Conservation (phyloP, 2,113 vertebrate genomes). For the Poeciliopsis prolifica region DNA sequence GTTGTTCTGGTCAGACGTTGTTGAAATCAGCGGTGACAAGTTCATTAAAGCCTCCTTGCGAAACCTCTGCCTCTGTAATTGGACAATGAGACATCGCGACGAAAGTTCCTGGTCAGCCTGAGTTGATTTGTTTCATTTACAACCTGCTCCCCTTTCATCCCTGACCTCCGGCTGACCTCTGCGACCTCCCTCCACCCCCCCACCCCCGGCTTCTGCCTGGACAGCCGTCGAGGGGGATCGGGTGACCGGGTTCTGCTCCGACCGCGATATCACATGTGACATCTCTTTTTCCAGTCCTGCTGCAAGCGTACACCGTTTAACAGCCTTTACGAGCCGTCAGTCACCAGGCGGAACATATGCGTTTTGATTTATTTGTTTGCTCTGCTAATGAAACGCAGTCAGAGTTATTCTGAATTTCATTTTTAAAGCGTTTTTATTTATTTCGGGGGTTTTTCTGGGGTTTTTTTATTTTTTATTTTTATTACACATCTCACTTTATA, state of each 20-base stretch:
- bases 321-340: slow-evolving; percentile 19
- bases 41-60: slow-evolving; percentile 86
- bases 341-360: not conserved
- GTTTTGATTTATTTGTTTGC: slow-evolving; percentile 12
- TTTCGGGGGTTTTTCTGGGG: no score
- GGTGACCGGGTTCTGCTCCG: slow-evolving; percentile 40
- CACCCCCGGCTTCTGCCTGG: slow-evolving; percentile 11
- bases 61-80: slow-evolving; percentile 89
- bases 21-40: slow-evolving; percentile 88
- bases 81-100: slow-evolving; percentile 84
- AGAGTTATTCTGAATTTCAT: not conserved
- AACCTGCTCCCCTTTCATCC: slow-evolving; percentile 66
- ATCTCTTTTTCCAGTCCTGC: slow-evolving; percentile 37
- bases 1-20: slow-evolving; percentile 70
- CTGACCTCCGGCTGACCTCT: slow-evolving; percentile 69
- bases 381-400: not conserved
- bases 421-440: not conserved
- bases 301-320: slow-evolving; percentile 19
- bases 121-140: slow-evolving; percentile 61
- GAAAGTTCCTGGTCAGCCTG: slow-evolving; percentile 83
- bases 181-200: slow-evolving; percentile 27
- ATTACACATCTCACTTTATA: slow-evolving; percentile 40
- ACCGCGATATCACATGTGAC: slow-evolving; percentile 56
- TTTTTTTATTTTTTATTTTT: slow-evolving; percentile 25
- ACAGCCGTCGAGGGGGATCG: slow-evolving; percentile 44